Evolutionary conservation across 2,113 vertebrate genomes (phyloP).

Genomic region (Xiphophorus couchianus): DNA sequence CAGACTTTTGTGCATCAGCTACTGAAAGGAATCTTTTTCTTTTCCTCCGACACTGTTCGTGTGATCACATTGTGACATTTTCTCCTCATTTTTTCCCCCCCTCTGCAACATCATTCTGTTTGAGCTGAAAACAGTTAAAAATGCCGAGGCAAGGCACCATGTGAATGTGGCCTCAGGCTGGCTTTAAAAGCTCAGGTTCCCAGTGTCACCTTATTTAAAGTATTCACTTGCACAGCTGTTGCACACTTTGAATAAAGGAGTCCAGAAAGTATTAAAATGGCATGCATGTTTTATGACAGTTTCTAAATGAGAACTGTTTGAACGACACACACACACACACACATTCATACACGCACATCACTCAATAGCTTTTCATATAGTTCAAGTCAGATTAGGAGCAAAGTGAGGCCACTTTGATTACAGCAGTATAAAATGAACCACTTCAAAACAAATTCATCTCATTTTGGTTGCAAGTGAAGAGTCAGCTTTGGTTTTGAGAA

Average conservation of each 20-base stretch:
- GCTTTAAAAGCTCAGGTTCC: conserved; percentile 37
- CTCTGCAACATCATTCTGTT: conserved; percentile 16
- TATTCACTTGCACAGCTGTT: conserved; percentile 19
- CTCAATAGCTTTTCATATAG: conserved; percentile 27
- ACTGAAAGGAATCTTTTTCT: conserved; percentile 14
- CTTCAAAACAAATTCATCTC: conserved; percentile 72
- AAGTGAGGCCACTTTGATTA: conserved; percentile 53
- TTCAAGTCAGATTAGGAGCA: conserved; percentile 47
- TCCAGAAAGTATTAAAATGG: conserved; percentile 1
- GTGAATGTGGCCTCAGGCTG: conserved; percentile 9
- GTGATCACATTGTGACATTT: conserved; percentile 6
- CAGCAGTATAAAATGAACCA: conserved; percentile 58
- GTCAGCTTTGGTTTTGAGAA: conserved; percentile 59
- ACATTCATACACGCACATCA: neutral
- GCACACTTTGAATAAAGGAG: conserved; percentile 30
- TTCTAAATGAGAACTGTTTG: conserved; percentile 26
- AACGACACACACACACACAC: neutral
- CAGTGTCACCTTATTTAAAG: conserved; percentile 40
- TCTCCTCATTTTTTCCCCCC: neutral
- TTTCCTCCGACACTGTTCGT: conserved; percentile 15
- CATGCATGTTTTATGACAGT: conserved; percentile 33
- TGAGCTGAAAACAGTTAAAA: conserved; percentile 16
- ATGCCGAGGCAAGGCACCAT: conserved; percentile 12
- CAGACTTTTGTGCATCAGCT: conserved; percentile 11
- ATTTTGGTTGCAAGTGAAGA: conserved; percentile 78